phyloP scores from a whole-genome alignment of 37 sponge, comb jelly and placozoan species.

The Tethya wilhelma region DNA sequence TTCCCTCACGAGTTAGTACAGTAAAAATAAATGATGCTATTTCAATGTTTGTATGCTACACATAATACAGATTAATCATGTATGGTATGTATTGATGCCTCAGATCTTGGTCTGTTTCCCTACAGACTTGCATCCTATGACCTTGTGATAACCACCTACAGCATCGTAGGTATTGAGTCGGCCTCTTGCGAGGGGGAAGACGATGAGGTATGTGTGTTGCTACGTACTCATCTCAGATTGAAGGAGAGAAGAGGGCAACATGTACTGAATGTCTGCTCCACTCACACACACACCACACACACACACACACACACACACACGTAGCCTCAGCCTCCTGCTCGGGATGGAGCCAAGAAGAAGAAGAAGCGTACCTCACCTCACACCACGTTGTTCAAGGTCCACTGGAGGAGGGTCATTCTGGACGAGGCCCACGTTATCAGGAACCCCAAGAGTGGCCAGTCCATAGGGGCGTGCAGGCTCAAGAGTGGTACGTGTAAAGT shows the following conservation, averaged over 20 bases:
- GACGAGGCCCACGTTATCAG: conserved; percentile 83
- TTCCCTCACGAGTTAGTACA: conserved; percentile 45
- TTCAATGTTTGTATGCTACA: background rate
- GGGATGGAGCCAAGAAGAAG: background rate
- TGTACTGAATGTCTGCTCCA: too few relatives aligned
- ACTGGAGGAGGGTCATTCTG: conserved; percentile 77
- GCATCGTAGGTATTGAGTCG: conserved; percentile 60
- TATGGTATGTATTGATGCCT: background rate
- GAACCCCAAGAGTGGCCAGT: conserved; percentile 67
- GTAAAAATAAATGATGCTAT: background rate
- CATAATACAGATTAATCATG: background rate
- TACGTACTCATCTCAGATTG: background rate
- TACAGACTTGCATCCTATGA: conserved; percentile 55
- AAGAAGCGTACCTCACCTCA: background rate
- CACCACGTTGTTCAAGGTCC: conserved; percentile 60
- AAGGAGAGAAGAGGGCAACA: background rate
- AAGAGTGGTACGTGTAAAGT: conserved; percentile 53
- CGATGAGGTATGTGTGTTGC: too few relatives aligned
- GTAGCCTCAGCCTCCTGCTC: background rate
- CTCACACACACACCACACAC: too few relatives aligned
- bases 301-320: too few relatives aligned
- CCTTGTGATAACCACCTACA: conserved; percentile 79
- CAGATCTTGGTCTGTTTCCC: background rate
- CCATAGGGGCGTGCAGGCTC: conserved; percentile 55
- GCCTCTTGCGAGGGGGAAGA: too few relatives aligned